Base-by-base conservation (phyloP, 2,113 vertebrate genomes). In the Dipodomys ordii region DNA sequence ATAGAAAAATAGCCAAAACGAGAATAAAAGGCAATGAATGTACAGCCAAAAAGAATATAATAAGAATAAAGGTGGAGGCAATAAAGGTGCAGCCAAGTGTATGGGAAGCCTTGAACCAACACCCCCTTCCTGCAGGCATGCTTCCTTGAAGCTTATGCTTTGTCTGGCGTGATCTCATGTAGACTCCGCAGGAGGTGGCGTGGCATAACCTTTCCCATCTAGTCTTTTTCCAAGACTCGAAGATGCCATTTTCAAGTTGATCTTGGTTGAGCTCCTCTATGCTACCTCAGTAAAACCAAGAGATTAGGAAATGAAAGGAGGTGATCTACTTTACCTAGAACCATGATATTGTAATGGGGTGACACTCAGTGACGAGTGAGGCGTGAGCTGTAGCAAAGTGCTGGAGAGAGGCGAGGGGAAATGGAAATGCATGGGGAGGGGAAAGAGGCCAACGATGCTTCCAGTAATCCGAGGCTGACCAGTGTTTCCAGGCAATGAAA, bases 211-310 rank as follows among this genome's bases (percentile, higher is more conserved):
- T 39, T 53, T 13, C 49, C 49, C 49, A 53, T 53, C 49, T 12
- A 53, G 49, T 53, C 53, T 10, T 8, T 39, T 78, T 1, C 11
- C 28, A 53, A 25, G 78, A 64, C 28, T 23, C 19, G 12, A 53
- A 53, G 49, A 53, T 53, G 49, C 49, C 12, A 13, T 53, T 13
- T 53, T 18, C 39, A 53, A 57, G 71, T 46, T 78, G 22, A 53
- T 22, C 0, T 7, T n/a, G 8, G 65, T 19, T 71, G 25, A 62
- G 3, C 46, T n/a, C 65, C 2, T 6, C 30, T 1, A 7, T 4
- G 23, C 23, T 35, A 39, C 74, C 68, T 46, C 35, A 22, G 79
- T 76, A 57, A 44, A 20, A 71, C 65, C 46, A 25, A 74, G 49
- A 22, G 39, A 60, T 74, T n/a, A 39, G 35, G 30, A 2, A 76